Evolutionary conservation across 2,888 invertebrate species (phyloP).

Genomic region (Drosophila peninsularis): DNA sequence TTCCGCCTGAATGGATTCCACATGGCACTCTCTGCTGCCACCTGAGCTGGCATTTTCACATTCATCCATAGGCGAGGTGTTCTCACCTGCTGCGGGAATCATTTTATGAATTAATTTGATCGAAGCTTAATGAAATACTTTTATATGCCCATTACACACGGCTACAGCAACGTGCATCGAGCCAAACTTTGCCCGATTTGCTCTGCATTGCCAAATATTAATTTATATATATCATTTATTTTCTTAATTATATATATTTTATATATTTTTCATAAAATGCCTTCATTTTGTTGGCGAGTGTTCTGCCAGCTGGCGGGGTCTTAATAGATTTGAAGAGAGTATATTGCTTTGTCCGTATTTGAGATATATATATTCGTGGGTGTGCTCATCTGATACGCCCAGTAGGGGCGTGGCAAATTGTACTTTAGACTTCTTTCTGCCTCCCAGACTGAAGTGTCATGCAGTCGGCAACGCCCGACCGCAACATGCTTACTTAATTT

Average conservation of each 20-base stretch:
- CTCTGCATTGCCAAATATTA: too few species aligned
- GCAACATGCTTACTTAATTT: not conserved
- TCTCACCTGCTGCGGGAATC: conserved; percentile 29
- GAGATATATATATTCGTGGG: too few species aligned
- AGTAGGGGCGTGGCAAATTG: too few species aligned
- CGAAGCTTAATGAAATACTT: conserved; percentile 63
- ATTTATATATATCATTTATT: not conserved
- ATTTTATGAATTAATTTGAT: conserved; percentile 49
- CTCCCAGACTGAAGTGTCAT: too few species aligned
- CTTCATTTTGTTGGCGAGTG: conserved; percentile 3
- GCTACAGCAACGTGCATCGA: not conserved
- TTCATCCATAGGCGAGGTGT: conserved; percentile 34
- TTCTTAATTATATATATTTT: not conserved
- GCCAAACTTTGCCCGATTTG: too few species aligned
- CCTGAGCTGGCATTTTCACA: conserved; percentile 23
- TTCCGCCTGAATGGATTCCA: conserved; percentile 25
- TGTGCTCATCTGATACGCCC: too few species aligned
- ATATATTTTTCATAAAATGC: not conserved
- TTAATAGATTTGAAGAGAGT: not conserved
- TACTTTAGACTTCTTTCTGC: too few species aligned
- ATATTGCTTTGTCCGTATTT: not conserved
- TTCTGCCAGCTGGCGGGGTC: not conserved
- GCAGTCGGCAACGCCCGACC: not conserved
- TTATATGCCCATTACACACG: conserved; percentile 54
- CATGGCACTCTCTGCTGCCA: conserved; percentile 35